phyloP scores from a whole-genome alignment of 2,113 vertebrate genomes.

The Syngnathus typhle region DNA sequence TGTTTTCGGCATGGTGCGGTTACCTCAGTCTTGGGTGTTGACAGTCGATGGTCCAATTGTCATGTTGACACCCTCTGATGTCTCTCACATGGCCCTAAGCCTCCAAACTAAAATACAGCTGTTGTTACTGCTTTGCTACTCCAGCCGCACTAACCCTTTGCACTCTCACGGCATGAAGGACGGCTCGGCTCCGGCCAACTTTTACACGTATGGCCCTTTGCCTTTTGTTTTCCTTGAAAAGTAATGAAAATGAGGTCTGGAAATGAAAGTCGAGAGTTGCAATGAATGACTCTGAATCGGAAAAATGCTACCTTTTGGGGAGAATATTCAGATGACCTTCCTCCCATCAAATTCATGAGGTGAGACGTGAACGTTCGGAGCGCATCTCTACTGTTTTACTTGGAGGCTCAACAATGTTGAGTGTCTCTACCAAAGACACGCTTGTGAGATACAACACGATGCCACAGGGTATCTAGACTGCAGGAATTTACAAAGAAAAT shows the following conservation, averaged over 20 bases:
- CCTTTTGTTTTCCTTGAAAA: neutral
- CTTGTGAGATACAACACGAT: neutral
- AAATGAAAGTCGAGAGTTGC: neutral
- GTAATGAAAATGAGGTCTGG: neutral
- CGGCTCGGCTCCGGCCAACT: neutral
- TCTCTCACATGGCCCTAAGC: neutral
- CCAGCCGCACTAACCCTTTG: neutral
- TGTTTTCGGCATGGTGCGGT: conserved; percentile 19
- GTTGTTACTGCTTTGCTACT: neutral
- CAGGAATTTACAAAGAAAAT: too few species aligned
- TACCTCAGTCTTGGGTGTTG: conserved; percentile 7
- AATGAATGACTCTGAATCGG: neutral
- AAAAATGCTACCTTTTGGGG: too few species aligned
- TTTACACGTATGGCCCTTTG: neutral
- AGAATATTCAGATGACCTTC: too few species aligned
- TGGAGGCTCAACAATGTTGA: neutral
- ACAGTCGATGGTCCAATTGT: conserved; percentile 10
- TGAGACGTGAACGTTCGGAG: neutral
- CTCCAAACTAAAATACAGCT: conserved; percentile 17
- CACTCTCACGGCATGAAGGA: neutral
- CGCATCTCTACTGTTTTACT: neutral
- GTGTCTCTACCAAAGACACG: too few species aligned
- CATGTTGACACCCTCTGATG: neutral
- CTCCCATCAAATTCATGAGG: conserved; percentile 17
- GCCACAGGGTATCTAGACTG: neutral